Base-by-base conservation (phyloP, 2,888 invertebrate species). In the Synergus laeviventris region DNA sequence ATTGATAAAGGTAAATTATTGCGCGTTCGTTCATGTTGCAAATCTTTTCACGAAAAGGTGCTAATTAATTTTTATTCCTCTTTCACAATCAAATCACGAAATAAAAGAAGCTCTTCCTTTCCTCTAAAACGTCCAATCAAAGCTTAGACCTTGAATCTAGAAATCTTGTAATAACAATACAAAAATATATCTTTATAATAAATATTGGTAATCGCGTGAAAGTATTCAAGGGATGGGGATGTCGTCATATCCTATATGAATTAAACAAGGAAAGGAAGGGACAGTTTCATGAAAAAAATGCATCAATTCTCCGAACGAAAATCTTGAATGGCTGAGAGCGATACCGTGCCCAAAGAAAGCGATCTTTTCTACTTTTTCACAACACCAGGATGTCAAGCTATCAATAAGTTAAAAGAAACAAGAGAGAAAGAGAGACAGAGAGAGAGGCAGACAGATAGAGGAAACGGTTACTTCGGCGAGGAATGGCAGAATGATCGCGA, bases 331-430 rank as follows among this genome's bases (percentile, higher is more conserved):
- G 87, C 85, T 85, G 87, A 87, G 81, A 86, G 86, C 85, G 78
- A 80, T 86, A 88, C 87, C 87, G 88, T 88, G 88, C 87, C 87
- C 87, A 88, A 88, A 87, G 45, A 84, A 89, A 88, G 88, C 88
- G 84, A 81, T 87, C 85, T 86, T 84, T 84, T 87, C 89, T 89
- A 89, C 89, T 86, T 78, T 86, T 87, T 86, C 86, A 88, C 88
- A 89, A 89, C 88, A 89, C 86, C 88, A 88, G 89, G 87, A 88
- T 85, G 83, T 87, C 89, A 89, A 89, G 88, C 89, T 88, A 87
- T 83, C 82, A 84, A 78, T 84, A 81, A 79, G 81, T 86, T 84
- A 83, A 88, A 83, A 81, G 82, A 84, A 80, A 78, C 82, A 73
- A 82, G 78, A 81, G 78, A 84, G 79, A 83, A 73, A 82, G 79